Base-by-base conservation (phyloP, 2,888 invertebrate species). In the Parochlus steinenii region DNA sequence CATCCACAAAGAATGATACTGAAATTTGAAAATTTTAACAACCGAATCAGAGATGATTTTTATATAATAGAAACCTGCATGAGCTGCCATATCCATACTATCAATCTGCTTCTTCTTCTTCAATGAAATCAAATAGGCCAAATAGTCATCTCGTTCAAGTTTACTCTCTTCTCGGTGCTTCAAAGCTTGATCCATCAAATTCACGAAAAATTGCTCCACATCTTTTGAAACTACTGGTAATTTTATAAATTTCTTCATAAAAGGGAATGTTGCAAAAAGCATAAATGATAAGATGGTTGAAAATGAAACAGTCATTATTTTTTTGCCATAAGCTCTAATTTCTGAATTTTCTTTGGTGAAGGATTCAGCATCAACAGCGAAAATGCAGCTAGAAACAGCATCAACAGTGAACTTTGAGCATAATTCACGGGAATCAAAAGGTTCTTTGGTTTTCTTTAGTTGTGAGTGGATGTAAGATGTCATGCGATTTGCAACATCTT, bases 341-440 rank as follows among this genome's bases (percentile, higher is more conserved):
- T 37, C 29, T 8, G 40, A 36, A n/a, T 38, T 38, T 17, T 22
- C 29, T 29, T 20, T 23, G n/a, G 19, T 22, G 11, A 52, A 48
- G 7, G 52, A 41, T 6, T 49, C 48, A 2, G 48, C 50, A 30
- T 55, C 52, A 3, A 56, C 45, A 30, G 52, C 54, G 47, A 51
- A 57, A 19, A 54, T 44, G 14, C 52, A 48, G 28, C 50, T 53
- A 1, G 47, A 47, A 40, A 56, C 48, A 1, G 48, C 45, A 12
- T 42, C 41, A 4, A 29, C 36, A 4, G 40, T 40, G 15, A 31
- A 41, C 34, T 35, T 40, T 2, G 32, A 19, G 4, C 10, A 32
- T 11, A 26, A 8, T 16, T 33, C 17, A 7, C 23, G 18, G 8
- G 20, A 11, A 20, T 38, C 28, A 20, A 38, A 24, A 16, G 33